Conservation (phyloP, 2,113 vertebrate genomes). For the Stigmatopora argus region DNA sequence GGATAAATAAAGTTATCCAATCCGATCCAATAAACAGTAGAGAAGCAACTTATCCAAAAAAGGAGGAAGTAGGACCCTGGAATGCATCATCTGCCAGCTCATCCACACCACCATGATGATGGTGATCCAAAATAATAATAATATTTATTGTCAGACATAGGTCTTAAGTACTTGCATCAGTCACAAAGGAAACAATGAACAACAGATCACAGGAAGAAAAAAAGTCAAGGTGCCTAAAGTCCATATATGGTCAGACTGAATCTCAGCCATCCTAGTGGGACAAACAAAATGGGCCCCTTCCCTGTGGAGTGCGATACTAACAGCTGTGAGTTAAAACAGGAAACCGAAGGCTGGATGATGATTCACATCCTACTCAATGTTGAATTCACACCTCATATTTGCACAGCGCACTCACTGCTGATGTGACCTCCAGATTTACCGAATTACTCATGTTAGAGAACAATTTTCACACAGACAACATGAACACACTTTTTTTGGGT, state of each 20-base stretch:
- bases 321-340: constrained; percentile 12
- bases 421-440: constrained; percentile 33
- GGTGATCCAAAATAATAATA: neutral
- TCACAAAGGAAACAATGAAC: neutral
- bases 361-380: neutral
- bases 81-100: constrained; percentile 8
- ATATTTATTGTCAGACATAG: neutral
- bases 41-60: constrained; percentile 9
- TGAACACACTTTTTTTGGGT: neutral
- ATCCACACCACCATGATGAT: neutral
- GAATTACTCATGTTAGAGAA: neutral
- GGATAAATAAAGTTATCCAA: no score
- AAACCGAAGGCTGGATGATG: neutral
- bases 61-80: constrained; percentile 7
- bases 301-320: constrained; percentile 7
- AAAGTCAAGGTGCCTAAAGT: neutral
- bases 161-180: neutral
- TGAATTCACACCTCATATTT: constrained; percentile 1
- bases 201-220: neutral
- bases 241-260: constrained; percentile 58
- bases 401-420: neutral
- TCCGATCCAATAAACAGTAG: neutral
- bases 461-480: neutral
- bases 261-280: constrained; percentile 5
- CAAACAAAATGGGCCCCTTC: neutral